Base-by-base conservation (phyloP, 1,140 invertebrate species). In the Caenorhabditis briggsae region DNA sequence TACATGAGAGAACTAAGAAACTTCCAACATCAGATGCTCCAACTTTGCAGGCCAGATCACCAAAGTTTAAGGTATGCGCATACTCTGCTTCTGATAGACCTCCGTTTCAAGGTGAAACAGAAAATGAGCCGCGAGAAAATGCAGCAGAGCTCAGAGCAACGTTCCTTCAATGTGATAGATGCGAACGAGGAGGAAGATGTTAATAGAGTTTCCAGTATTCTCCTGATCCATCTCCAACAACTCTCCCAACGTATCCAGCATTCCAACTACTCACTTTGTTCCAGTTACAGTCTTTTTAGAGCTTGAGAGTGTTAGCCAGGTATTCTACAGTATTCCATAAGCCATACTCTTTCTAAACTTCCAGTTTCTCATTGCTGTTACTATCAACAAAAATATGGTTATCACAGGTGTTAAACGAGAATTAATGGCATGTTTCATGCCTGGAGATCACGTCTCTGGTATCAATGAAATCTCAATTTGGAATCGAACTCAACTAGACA, bases 381-480 rank as follows among this genome's bases (percentile, higher is more conserved):
- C 11, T 18, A 25, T 46, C 2, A 70, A 48, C n/a, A 23, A 18
- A 46, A 70, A 70, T 70, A 43, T 70, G 65, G 41, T 70, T 6
- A 46, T 70, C 41, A 70, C 14, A 8, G 18, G 5, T 8, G 65
- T 70, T 5, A 25, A 25, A 70, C 33, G 65, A 18, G 16, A 25
- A 14, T 48, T 43, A 14, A 46, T 70, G 65, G 18, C 65, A 2
- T n/a, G 43, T n/a, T 70, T 70, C 8, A 70, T 70, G 65, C 65
- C 65, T 9, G 65, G 65, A 18, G 65, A 70, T 70, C 65, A 70
- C 20, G 8, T 70, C 11, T 70, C 65, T 14, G 9, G 41, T 70
- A 7, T 70, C 12, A 25, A 70, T 46, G 11, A 3, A 46, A 70
- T 25, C 46, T 6, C 43, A 8, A 43, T 70, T 7, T 70, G 65